These are phyloP conservation scores for Baryphthengus martii DNA, from an alignment of 2,113 vertebrate species.

Conservation along the genomic window DNA sequence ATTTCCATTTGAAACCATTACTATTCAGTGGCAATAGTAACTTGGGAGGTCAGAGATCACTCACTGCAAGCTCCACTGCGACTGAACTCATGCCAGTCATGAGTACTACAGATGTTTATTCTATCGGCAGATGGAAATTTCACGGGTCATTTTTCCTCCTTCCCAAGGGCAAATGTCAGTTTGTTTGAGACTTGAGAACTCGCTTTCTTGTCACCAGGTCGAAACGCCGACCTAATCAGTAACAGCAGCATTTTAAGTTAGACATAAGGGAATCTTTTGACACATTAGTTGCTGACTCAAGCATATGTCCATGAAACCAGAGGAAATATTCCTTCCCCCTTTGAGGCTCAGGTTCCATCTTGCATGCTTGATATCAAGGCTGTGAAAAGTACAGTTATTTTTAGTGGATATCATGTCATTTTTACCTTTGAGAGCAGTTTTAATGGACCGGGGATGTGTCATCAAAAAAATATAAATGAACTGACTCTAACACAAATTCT, in stretches of 20 bases:
- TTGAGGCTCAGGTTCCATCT: background rate
- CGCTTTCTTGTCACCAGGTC: background rate
- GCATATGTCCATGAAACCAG: background rate
- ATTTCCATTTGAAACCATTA: background rate
- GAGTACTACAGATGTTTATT: conserved; percentile 35
- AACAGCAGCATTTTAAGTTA: conserved; percentile 6
- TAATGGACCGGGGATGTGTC: background rate
- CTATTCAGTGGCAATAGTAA: background rate
- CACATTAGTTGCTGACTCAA: conserved; percentile 12
- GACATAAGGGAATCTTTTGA: background rate
- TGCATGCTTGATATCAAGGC: background rate
- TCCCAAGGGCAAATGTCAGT: conserved; percentile 30
- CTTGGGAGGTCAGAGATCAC: conserved; percentile 7
- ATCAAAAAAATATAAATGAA: background rate
- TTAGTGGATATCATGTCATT: background rate
- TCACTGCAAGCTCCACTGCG: background rate
- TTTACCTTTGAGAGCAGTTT: conserved; percentile 1
- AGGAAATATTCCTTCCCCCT: background rate
- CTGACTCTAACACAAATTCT: background rate
- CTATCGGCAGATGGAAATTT: conserved; percentile 38
- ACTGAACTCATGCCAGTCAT: background rate
- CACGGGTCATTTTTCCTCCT: conserved; percentile 37
- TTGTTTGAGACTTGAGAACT: conserved; percentile 15
- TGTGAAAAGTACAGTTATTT: background rate
- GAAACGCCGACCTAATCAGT: background rate